These are phyloP conservation scores for Macrostomum lignano DNA, from an alignment of 1,140 invertebrate genomes.

Conservation along the genomic window DNA sequence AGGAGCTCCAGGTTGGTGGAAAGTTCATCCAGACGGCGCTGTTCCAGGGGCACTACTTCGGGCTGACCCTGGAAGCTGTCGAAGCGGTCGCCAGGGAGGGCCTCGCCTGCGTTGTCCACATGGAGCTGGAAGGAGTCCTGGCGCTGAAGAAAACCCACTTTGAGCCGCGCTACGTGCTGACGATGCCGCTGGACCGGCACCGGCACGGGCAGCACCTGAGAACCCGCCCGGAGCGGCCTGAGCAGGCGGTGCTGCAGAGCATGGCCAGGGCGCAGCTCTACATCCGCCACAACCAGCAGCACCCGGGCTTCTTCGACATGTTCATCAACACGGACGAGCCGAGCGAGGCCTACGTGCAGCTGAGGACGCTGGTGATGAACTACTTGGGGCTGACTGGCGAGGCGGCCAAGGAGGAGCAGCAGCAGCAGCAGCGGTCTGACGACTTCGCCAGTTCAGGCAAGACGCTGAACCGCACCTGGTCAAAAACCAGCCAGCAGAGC, in stretches of 20 bases:
- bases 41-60: constrained; percentile 19
- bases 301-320: constrained; percentile 1
- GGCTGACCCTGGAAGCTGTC: constrained; percentile 20
- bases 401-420: no score
- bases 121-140: constrained; percentile 26
- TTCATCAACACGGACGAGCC: constrained; percentile 1
- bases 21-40: constrained; percentile 13
- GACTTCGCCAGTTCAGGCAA: no score
- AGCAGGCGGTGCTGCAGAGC: neutral
- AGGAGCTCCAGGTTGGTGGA: neutral
- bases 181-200: neutral
- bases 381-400: no score
- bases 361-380: constrained; percentile 1
- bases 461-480: no score
- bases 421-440: no score
- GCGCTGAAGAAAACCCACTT: constrained; percentile 25
- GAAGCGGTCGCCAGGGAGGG: constrained; percentile 23
- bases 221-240: neutral
- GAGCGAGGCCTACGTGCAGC: neutral
- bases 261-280: neutral
- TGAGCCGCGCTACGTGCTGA: constrained; percentile 12
- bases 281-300: neutral
- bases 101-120: constrained; percentile 24
- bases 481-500: no score
- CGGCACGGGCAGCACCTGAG: neutral